These are phyloP conservation scores for Plestiodon gilberti DNA, from an alignment of 2,113 vertebrate genomes.

Conservation along the genomic window DNA sequence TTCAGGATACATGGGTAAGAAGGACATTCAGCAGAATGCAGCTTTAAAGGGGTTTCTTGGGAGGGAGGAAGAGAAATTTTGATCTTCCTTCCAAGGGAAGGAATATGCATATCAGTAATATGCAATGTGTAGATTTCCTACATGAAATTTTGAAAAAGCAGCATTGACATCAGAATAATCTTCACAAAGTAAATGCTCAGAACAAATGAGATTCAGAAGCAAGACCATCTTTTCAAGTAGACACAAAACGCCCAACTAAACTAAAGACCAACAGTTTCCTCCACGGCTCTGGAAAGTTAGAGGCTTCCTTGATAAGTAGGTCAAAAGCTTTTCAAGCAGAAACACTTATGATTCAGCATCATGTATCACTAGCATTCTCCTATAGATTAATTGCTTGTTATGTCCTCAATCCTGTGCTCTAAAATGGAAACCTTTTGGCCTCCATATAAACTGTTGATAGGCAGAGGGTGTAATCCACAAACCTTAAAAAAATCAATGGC, in stretches of 20 bases:
- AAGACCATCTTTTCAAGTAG: not conserved
- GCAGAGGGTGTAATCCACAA: not conserved
- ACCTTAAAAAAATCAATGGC: not conserved
- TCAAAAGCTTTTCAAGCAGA: not conserved
- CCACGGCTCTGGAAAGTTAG: not conserved
- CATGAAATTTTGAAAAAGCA: not conserved
- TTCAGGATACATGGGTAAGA: not conserved
- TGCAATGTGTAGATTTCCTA: not conserved
- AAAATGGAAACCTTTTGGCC: not conserved
- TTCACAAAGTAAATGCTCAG: not conserved
- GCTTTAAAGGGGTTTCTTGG: not conserved
- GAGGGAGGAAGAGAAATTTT: not conserved
- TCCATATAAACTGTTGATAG: not conserved
- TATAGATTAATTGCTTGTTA: constrained; percentile 3
- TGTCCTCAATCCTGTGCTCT: not conserved
- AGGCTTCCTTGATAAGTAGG: not conserved
- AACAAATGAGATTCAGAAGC: not conserved
- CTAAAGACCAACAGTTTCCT: not conserved
- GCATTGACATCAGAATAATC: not conserved
- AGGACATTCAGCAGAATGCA: not conserved
- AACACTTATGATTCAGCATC: not conserved
- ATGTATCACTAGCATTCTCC: not conserved
- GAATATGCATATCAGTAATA: not conserved
- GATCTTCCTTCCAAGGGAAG: not conserved
- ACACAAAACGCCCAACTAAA: not conserved